Evolutionary conservation across 1,140 invertebrate species (phyloP).

Genomic region (Diprion similis): DNA sequence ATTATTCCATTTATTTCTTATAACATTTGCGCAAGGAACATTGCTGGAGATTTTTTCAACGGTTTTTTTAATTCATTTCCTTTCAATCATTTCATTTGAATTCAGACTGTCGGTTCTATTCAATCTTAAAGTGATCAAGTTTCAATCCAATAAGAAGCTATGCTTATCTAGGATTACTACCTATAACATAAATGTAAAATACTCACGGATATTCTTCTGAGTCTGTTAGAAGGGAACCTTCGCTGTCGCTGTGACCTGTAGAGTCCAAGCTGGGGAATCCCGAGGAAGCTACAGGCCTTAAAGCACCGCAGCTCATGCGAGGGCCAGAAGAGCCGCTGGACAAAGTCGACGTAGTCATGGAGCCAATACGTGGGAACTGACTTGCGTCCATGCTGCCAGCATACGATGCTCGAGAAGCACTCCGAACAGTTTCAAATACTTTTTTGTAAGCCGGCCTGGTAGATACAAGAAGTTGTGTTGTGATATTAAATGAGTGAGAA

Average conservation of each 20-base stretch:
- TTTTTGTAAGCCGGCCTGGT: slow-evolving; percentile 76
- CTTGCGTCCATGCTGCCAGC: slow-evolving; percentile 43
- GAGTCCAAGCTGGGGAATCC: slow-evolving; percentile 65
- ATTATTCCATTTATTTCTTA: too few species aligned
- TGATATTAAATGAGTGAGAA: slow-evolving; percentile 23
- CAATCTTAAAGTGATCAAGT: too few species aligned
- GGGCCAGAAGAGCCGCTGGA: slow-evolving; percentile 52
- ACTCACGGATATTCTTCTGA: slow-evolving; percentile 76
- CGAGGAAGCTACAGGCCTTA: slow-evolving; percentile 49
- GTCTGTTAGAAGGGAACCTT: slow-evolving; percentile 64
- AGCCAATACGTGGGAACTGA: slow-evolving; percentile 55
- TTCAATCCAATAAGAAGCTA: too few species aligned
- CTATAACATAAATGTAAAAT: background rate
- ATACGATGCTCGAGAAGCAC: slow-evolving; percentile 71
- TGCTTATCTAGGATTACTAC: background rate
- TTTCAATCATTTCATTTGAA: too few species aligned
- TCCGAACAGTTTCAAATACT: slow-evolving; percentile 85
- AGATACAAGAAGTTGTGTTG: slow-evolving; percentile 11
- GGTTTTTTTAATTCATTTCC: too few species aligned
- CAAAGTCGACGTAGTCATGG: slow-evolving; percentile 57
- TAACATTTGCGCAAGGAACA: too few species aligned
- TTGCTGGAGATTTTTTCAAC: too few species aligned
- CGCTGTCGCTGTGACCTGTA: slow-evolving; percentile 63
- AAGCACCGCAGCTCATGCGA: slow-evolving; percentile 53
- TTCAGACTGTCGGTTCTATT: too few species aligned